A percentile compares a stretch with the other conserved stretches of the same genome.
Conservation (phyloP, 1,140 invertebrate species). For the Apocrypta bakeri region DNA sequence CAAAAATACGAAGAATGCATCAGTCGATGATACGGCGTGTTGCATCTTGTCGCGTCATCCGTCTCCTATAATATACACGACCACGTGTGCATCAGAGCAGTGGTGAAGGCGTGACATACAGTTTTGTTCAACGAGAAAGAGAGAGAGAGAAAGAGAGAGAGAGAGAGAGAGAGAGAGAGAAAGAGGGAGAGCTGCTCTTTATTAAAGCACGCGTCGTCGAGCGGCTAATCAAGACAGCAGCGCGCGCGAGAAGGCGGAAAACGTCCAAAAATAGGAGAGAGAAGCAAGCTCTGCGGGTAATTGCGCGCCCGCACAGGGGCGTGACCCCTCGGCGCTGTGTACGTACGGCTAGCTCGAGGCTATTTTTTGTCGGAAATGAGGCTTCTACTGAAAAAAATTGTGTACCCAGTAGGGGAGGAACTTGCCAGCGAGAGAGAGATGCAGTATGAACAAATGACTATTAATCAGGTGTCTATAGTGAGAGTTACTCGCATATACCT, state of each 20-base stretch:
- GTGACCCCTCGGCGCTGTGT: constrained; percentile 5
- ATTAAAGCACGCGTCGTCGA: constrained; percentile 37
- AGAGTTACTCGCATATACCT: no score
- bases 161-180: no score
- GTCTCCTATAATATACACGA: background rate
- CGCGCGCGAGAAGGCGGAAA: constrained; percentile 8
- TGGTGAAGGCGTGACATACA: constrained; percentile 17
- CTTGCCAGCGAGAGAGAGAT: background rate
- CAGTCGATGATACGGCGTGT: constrained; percentile 1
- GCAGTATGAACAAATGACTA: constrained; percentile 37
- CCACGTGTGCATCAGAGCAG: background rate
- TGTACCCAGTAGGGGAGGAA: background rate
- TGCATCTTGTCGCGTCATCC: constrained; percentile 14
- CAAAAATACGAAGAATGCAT: constrained; percentile 12
- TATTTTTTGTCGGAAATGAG: constrained; percentile 48
- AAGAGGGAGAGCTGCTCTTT: constrained; percentile 4
- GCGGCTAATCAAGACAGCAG: constrained; percentile 26
- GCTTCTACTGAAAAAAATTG: constrained; percentile 23
- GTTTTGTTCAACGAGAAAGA: constrained; percentile 4
- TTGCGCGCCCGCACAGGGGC: constrained; percentile 33
- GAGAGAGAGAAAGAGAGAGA: background rate
- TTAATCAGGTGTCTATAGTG: no score
- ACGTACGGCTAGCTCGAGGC: background rate
- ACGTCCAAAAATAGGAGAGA: constrained; percentile 54
- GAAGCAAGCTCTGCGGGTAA: constrained; percentile 8